Percentiles rank a stretch among this genome's conserved stretches.
phyloP scores from a whole-genome alignment of 1,140 invertebrate species.

The Chymomyza costata region DNA sequence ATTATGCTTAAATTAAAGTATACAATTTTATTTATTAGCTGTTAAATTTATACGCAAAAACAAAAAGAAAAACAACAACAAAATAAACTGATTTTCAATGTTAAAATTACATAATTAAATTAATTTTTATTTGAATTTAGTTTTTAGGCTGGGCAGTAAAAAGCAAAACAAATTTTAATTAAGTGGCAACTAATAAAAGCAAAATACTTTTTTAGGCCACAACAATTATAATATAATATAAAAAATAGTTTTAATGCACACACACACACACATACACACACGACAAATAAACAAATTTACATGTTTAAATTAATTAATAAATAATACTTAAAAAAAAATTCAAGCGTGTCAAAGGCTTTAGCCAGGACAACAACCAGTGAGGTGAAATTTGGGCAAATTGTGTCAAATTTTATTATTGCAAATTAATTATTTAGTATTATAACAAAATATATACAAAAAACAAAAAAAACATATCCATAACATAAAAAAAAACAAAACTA shows the following conservation, averaged over 20 bases:
- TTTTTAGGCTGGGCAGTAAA: constrained; percentile 57
- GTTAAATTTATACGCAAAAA: constrained; percentile 70
- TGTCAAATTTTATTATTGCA: constrained; percentile 66
- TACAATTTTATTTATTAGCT: constrained; percentile 68
- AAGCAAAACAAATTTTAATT: too few relatives aligned
- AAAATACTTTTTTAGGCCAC: constrained; percentile 36
- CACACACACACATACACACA: constrained; percentile 9
- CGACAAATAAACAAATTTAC: constrained; percentile 11
- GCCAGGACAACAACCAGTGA: constrained; percentile 23
- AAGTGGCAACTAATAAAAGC: constrained; percentile 15
- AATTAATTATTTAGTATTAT: constrained; percentile 49
- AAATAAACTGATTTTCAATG: constrained; percentile 72
- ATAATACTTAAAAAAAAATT: constrained; percentile 13
- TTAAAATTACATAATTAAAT: constrained; percentile 58
- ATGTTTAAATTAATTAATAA: constrained; percentile 13
- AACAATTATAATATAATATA: constrained; percentile 28
- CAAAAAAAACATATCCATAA: constrained; percentile 51
- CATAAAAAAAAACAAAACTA: constrained; percentile 49
- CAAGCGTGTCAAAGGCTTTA: constrained; percentile 20
- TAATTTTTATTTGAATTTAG: constrained; percentile 58
- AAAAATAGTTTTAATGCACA: too few relatives aligned
- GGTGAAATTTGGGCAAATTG: constrained; percentile 36
- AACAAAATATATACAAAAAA: constrained; percentile 26
- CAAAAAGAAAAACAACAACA: constrained; percentile 36
- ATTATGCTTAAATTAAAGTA: constrained; percentile 67